Conservation (phyloP, 2,888 invertebrate genomes). For the Synergus gifuensis region DNA sequence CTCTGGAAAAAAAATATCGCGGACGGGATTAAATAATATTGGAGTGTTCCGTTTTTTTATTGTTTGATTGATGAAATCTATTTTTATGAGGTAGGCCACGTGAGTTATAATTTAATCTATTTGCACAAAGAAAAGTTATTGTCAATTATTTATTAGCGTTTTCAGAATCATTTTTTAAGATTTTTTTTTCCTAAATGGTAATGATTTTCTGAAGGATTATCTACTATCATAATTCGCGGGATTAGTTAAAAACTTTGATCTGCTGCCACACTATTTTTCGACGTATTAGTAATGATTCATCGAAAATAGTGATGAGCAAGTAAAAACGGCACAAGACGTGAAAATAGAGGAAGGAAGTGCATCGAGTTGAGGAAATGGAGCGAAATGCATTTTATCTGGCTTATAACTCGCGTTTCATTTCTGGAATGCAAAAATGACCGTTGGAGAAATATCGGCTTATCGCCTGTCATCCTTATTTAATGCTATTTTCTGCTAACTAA, state of each 20-base stretch:
- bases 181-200: neutral
- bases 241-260: neutral
- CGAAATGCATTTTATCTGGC: constrained; percentile 58
- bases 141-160: neutral
- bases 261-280: neutral
- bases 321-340: constrained; percentile 47
- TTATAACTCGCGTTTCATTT: constrained; percentile 53
- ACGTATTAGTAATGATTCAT: neutral
- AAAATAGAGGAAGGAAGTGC: constrained; percentile 67
- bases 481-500: constrained; percentile 14
- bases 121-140: neutral
- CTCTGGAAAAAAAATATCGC: constrained; percentile 50
- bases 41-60: neutral
- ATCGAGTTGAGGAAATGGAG: constrained; percentile 67
- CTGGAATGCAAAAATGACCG: constrained; percentile 21
- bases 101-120: neutral
- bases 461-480: constrained; percentile 18
- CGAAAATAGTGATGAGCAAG: neutral
- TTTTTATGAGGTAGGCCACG: neutral
- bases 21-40: constrained; percentile 12
- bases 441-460: constrained; percentile 30
- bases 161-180: neutral
- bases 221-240: neutral
- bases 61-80: neutral
- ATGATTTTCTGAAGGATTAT: too few relatives aligned